Percentiles rank a stretch among this genome's conserved stretches.
Evolutionary conservation across 2,797 vertebrate species (phyloP).

Genomic region (Lutjanus campechanus): DNA sequence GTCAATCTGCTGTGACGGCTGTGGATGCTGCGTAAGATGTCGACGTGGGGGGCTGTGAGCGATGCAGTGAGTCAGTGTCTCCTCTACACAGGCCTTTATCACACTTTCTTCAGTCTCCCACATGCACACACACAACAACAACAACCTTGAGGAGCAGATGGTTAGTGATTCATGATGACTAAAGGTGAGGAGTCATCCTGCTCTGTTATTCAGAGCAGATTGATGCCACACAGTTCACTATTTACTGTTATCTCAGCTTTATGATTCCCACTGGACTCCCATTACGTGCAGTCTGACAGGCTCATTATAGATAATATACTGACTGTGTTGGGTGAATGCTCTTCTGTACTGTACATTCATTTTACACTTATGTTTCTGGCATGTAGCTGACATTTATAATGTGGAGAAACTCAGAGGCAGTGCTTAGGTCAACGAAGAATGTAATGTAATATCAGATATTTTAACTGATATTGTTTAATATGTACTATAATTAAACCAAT

Average conservation of each 20-base stretch:
- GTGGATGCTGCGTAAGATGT: not conserved
- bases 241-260: constrained; percentile 38
- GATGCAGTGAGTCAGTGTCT: constrained; percentile 45
- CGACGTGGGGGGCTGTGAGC: constrained; percentile 27
- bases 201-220: constrained; percentile 44
- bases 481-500: not conserved
- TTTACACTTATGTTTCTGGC: constrained; percentile 15
- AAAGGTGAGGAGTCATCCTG: constrained; percentile 44
- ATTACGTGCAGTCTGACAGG: constrained; percentile 10
- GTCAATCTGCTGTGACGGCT: not conserved
- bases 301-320: constrained; percentile 12
- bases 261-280: constrained; percentile 13
- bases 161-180: constrained; percentile 60
- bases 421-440: not conserved
- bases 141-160: constrained; percentile 38
- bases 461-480: not conserved
- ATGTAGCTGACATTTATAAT: not conserved
- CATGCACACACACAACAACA: not conserved
- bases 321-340: not conserved
- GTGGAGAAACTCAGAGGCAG: not conserved
- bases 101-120: constrained; percentile 7
- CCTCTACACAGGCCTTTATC: constrained; percentile 13
- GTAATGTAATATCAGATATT: not conserved
- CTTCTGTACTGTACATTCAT: not conserved
- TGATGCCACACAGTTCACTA: constrained; percentile 22